phyloP scores from a whole-genome alignment of 2,797 vertebrate species.

The Pampus argenteus region DNA sequence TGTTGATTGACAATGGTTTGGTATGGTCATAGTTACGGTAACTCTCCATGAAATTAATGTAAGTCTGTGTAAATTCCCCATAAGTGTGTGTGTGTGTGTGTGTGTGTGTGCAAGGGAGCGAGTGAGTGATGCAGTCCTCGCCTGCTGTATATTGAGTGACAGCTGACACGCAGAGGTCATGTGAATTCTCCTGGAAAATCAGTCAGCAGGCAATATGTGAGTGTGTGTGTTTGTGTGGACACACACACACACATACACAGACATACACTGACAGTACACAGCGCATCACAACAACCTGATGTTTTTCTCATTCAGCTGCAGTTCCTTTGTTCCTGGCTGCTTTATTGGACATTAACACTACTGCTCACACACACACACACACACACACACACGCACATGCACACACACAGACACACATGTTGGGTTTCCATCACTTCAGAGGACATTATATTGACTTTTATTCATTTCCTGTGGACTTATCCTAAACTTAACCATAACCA shows the following conservation, averaged over 20 bases:
- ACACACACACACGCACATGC: neutral
- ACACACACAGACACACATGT: neutral
- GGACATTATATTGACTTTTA: too few species aligned
- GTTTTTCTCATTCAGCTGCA: conserved; percentile 20
- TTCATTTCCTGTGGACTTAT: too few species aligned
- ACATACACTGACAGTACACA: neutral
- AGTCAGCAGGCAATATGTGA: neutral
- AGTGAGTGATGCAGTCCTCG: conserved; percentile 14
- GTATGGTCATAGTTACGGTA: too few species aligned
- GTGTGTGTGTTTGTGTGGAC: neutral
- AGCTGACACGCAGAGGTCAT: conserved; percentile 50
- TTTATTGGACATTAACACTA: conserved; percentile 31
- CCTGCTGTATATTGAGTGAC: conserved; percentile 51
- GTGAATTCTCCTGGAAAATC: conserved; percentile 47
- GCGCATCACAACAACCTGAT: neutral
- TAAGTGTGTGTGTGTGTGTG: too few species aligned
- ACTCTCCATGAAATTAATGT: too few species aligned
- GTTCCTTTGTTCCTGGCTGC: conserved; percentile 7
- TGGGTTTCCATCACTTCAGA: too few species aligned
- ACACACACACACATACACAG: neutral
- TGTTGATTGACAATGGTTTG: too few species aligned
- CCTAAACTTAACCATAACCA: too few species aligned
- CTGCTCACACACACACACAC: neutral
- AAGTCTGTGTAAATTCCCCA: too few species aligned
- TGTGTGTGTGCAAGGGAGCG: conserved; percentile 1